A percentile compares a stretch with the other conserved stretches of the same genome.
Conservation (phyloP, 2,888 invertebrate genomes). For the Pachymerium ferrugineum region DNA sequence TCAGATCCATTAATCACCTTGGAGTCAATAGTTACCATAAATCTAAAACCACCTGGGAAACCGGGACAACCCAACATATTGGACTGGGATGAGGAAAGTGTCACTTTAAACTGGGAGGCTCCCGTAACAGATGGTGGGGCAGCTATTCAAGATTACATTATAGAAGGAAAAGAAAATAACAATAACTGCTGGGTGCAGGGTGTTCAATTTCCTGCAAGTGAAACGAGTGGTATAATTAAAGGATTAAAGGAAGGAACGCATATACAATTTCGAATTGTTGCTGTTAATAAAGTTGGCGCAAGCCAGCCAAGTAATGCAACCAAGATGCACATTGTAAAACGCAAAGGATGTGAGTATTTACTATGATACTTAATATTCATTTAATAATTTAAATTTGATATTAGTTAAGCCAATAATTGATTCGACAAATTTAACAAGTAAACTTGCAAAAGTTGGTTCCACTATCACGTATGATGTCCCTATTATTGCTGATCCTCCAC, state of each 20-base stretch:
- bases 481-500: too few relatives aligned
- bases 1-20: too few relatives aligned
- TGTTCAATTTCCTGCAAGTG: constrained; percentile 88
- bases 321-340: constrained; percentile 88
- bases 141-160: constrained; percentile 83
- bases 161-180: constrained; percentile 87
- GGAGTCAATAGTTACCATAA: too few relatives aligned
- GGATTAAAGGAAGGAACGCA: constrained; percentile 79
- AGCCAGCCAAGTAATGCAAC: constrained; percentile 84
- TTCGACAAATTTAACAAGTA: too few relatives aligned
- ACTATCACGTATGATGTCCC: too few relatives aligned
- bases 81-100: constrained; percentile 97
- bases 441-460: too few relatives aligned
- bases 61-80: too few relatives aligned
- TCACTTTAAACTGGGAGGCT: constrained; percentile 87
- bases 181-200: constrained; percentile 92
- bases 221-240: constrained; percentile 79
- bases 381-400: too few relatives aligned
- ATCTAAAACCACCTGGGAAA: too few relatives aligned
- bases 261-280: constrained; percentile 81
- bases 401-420: too few relatives aligned
- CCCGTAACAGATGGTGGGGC: constrained; percentile 93
- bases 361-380: too few relatives aligned
- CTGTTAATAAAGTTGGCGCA: constrained; percentile 82
- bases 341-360: constrained; percentile 77